Evolutionary conservation across 2,888 invertebrate species (phyloP), one percentile per base, ranked within the genome.

Genomic region (Dasysyrphus albostriatus): DNA sequence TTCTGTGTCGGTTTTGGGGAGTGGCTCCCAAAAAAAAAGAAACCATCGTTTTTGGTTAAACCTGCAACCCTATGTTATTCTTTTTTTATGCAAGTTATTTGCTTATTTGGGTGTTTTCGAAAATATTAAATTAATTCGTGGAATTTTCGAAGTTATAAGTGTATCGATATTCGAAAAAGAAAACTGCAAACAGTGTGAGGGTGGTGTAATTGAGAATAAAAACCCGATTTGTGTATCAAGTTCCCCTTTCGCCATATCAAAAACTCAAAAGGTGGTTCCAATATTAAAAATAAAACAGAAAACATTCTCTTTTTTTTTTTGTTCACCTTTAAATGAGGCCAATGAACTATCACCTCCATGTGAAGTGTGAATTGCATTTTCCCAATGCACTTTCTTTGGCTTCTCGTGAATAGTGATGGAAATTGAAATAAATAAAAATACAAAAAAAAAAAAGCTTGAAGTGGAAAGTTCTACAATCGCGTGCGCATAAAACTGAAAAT

Each of bases 371-470:
- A 61, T 54, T 85, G 77, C 73, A 77, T 70, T 82, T 54, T 76
- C 5, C 61, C 19, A 67, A 82, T 78, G 75, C 83, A 87, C 87
- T 87, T 87, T 87, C 87, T 83, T 83, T 87, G 87, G 87, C 87
- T 87, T 87, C 87, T 83, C 83, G 61, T 67, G 37, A 10, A 12
- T 10, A 59, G 49, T 47, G 24, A 61, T 42, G 54, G 47, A 74
- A 70, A 32, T 61, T 78, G n/a, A 49, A 65, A 42, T n/a, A 67
- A 44, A 69, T 32, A 49, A 70, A n/a, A n/a, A n/a, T n/a, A n/a
- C n/a, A n/a, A n/a, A 24, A 3, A 24, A 59, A 44, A 44, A 16
- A 19, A 19, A 8, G 19, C 54, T 59, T 59, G 39, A 59, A 47
- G 65, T 88, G 65, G 81, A 84, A 85, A 85, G 83, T 81, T 85